Conservation (phyloP, 2,888 invertebrate species). For the Sarcophaga variegata region DNA sequence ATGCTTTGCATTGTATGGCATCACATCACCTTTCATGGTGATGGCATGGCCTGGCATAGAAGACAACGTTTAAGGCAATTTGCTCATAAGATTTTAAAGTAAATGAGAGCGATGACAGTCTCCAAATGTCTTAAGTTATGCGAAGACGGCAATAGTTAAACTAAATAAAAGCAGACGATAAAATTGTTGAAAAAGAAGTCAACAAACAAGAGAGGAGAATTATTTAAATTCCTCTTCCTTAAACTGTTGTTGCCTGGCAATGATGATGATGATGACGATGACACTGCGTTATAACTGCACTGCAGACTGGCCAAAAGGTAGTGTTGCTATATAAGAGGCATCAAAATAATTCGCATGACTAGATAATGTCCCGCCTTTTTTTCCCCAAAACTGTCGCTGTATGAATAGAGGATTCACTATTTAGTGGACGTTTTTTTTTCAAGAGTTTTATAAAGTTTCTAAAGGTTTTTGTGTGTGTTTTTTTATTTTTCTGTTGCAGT, state of each 20-base stretch:
- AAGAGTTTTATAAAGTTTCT: conserved; percentile 48
- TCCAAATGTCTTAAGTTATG: conserved; percentile 42
- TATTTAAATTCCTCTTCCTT: conserved; percentile 60
- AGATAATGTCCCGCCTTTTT: conserved; percentile 21
- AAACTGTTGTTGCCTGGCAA: conserved; percentile 27
- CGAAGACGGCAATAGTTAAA: conserved; percentile 47
- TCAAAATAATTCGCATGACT: conserved; percentile 49
- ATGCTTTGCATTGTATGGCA: conserved; percentile 32
- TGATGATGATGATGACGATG: not conserved
- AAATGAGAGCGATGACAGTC: too few species aligned
- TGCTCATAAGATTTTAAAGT: too few species aligned
- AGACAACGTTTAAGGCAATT: conserved; percentile 16
- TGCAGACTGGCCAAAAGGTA: too few species aligned
- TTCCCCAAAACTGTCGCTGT: not conserved
- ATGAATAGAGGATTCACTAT: conserved; percentile 30
- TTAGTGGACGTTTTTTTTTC: conserved; percentile 47
- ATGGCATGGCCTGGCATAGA: conserved; percentile 14
- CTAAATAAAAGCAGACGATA: conserved; percentile 31
- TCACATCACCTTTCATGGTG: too few species aligned
- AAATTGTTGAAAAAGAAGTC: conserved; percentile 31
- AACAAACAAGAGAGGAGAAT: conserved; percentile 43
- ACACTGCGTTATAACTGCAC: too few species aligned
- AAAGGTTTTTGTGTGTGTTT: not conserved
- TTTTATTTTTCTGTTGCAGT: not conserved
- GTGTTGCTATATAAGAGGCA: not conserved